phyloP scores from a whole-genome alignment of 1,140 invertebrate genomes.

The Caerostris darwini region DNA sequence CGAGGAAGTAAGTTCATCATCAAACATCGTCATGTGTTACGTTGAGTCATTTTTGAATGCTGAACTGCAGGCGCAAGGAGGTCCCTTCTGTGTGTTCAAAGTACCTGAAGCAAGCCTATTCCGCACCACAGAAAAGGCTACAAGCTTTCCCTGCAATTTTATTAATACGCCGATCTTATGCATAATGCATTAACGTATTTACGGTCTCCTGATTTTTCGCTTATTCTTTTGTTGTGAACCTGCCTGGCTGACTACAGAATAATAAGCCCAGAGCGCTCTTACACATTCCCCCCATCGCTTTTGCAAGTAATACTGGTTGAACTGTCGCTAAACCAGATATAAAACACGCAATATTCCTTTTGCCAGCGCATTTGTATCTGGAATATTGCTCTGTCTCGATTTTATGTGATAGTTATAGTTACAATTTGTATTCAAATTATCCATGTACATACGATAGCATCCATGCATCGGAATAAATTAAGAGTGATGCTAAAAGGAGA shows the following conservation, averaged over 20 bases:
- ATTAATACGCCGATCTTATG: constrained; percentile 73
- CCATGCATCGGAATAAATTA: constrained; percentile 45
- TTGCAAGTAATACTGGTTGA: constrained; percentile 17
- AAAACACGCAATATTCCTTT: constrained; percentile 49
- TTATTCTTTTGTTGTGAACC: constrained; percentile 60
- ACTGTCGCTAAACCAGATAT: constrained; percentile 61
- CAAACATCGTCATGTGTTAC: neutral
- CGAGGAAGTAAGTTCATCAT: neutral
- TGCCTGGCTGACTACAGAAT: constrained; percentile 57
- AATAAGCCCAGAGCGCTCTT: constrained; percentile 31
- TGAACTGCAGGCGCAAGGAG: neutral
- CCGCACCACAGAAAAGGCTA: constrained; percentile 1
- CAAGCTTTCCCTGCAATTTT: constrained; percentile 70
- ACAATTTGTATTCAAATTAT: constrained; percentile 62
- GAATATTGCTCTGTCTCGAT: constrained; percentile 16
- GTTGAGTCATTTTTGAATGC: constrained; percentile 51
- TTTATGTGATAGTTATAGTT: constrained; percentile 51
- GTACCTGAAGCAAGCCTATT: constrained; percentile 58
- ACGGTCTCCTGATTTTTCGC: constrained; percentile 15
- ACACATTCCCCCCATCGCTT: neutral
- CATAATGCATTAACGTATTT: constrained; percentile 71
- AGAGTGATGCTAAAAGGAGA: neutral
- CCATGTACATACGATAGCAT: constrained; percentile 17
- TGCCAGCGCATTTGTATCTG: neutral
- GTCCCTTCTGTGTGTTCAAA: constrained; percentile 60